phyloP scores from a whole-genome alignment of 2,797 vertebrate genomes.

The Antennarius maculatus region DNA sequence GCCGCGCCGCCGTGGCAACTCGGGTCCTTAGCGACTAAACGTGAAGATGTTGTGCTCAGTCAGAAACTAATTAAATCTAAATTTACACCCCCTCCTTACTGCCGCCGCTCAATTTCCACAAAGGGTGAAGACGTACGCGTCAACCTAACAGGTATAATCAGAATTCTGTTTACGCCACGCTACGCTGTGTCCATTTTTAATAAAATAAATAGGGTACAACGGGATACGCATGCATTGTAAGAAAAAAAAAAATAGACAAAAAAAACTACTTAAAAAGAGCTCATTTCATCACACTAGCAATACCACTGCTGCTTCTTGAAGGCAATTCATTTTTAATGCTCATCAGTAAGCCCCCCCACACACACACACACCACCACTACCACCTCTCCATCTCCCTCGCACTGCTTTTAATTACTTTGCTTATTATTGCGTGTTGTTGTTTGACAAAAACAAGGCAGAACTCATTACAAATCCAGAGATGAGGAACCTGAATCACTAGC shows the following conservation, averaged over 20 bases:
- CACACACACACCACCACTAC: too few relatives aligned
- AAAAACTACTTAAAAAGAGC: slow-evolving; percentile 42
- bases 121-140: slow-evolving; percentile 36
- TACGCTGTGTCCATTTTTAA: slow-evolving; percentile 45
- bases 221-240: slow-evolving; percentile 26
- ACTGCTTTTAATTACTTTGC: slow-evolving; percentile 84
- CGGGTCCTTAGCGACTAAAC: slow-evolving; percentile 42
- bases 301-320: slow-evolving; percentile 56
- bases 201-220: slow-evolving; percentile 43
- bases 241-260: slow-evolving; percentile 7
- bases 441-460: slow-evolving; percentile 82
- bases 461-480: slow-evolving; percentile 82
- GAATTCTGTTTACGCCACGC: slow-evolving; percentile 31
- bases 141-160: slow-evolving; percentile 48
- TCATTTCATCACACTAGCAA: slow-evolving; percentile 59
- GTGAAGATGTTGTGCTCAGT: slow-evolving; percentile 53
- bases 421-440: slow-evolving; percentile 80
- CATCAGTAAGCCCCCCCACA: slow-evolving; percentile 58
- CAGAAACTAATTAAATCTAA: slow-evolving; percentile 67
- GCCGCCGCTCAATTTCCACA: slow-evolving; percentile 39
- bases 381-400: slow-evolving; percentile 42
- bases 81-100: slow-evolving; percentile 45
- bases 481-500: slow-evolving; percentile 78
- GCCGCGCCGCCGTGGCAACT: slow-evolving; percentile 44
- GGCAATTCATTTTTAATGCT: slow-evolving; percentile 69